Conservation (phyloP, 2,113 vertebrate species). For the Melanocharis versteri region DNA sequence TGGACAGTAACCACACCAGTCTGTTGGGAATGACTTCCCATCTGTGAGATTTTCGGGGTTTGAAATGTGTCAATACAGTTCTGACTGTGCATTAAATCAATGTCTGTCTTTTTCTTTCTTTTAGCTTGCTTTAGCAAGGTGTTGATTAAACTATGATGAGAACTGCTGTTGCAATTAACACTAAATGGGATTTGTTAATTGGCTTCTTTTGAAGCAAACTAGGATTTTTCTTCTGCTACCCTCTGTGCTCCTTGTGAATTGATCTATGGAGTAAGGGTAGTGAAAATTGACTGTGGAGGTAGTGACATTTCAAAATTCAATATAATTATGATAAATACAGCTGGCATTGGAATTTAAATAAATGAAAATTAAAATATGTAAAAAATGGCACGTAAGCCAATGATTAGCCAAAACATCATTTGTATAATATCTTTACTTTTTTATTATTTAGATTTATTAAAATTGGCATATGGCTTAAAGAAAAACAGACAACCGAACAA, state of each 20-base stretch:
- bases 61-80: background rate
- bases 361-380: background rate
- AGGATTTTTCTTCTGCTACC: background rate
- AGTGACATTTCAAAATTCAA: constrained; percentile 35
- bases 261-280: background rate
- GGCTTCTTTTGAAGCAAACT: constrained; percentile 32
- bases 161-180: constrained; percentile 48
- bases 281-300: constrained; percentile 33
- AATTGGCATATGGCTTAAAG: background rate
- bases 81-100: constrained; percentile 23
- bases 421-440: background rate
- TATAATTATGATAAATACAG: constrained; percentile 5
- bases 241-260: background rate
- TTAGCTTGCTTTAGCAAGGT: constrained; percentile 40
- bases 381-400: background rate
- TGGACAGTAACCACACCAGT: background rate
- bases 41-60: background rate
- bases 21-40: background rate
- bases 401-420: background rate
- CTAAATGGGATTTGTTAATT: constrained; percentile 50
- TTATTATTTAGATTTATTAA: background rate
- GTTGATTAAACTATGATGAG: constrained; percentile 54
- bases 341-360: constrained; percentile 3
- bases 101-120: background rate
- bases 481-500: background rate